Evolutionary conservation across 2,888 invertebrate species (phyloP).

Genomic region (Drosophila monieri): DNA sequence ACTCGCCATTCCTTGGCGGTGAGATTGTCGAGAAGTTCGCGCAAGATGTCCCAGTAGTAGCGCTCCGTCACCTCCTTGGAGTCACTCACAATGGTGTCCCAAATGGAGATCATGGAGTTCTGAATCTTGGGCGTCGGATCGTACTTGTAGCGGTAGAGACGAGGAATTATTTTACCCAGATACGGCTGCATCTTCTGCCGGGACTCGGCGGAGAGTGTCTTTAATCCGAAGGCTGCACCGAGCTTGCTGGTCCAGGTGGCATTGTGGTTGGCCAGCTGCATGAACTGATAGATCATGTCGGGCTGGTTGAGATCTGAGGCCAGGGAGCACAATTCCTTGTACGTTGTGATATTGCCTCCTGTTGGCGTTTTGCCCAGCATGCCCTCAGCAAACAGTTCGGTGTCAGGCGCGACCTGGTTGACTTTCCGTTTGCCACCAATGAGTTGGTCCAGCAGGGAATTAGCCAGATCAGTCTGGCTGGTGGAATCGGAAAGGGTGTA

Average conservation of each 20-base stretch:
- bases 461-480: slow-evolving; percentile 89
- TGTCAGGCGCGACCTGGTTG: slow-evolving; percentile 90
- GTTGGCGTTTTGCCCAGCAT: slow-evolving; percentile 93
- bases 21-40: slow-evolving; percentile 91
- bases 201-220: slow-evolving; percentile 92
- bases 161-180: slow-evolving; percentile 93
- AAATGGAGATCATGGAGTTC: slow-evolving; percentile 96
- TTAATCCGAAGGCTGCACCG: slow-evolving; percentile 97
- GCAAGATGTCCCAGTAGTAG: slow-evolving; percentile 85
- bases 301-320: slow-evolving; percentile 98
- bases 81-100: slow-evolving; percentile 94
- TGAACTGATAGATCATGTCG: slow-evolving; percentile 97
- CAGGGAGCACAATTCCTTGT: slow-evolving; percentile 96
- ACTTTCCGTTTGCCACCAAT: slow-evolving; percentile 91
- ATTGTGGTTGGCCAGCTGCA: slow-evolving; percentile 97
- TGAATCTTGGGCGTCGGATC: slow-evolving; percentile 97
- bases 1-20: slow-evolving; percentile 95
- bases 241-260: slow-evolving; percentile 95
- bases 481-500: slow-evolving; percentile 92
- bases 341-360: slow-evolving; percentile 95
- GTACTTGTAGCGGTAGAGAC: slow-evolving; percentile 92
- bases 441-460: slow-evolving; percentile 91
- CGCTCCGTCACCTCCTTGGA: slow-evolving; percentile 90
- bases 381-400: slow-evolving; percentile 94
- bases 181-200: slow-evolving; percentile 92